Base-by-base conservation (phyloP, 2,113 vertebrate species). In the Sander vitreus region DNA sequence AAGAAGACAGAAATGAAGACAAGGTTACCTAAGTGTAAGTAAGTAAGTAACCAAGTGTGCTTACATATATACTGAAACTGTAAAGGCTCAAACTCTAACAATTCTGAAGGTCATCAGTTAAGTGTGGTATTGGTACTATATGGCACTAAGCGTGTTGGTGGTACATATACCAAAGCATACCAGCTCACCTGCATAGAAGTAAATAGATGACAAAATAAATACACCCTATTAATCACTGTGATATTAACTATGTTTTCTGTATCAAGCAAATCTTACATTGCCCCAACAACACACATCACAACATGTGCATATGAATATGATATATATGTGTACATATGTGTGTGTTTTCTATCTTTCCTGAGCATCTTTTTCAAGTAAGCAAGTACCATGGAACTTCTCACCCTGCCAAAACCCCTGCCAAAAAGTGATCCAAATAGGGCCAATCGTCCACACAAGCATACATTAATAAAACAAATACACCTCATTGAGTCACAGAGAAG, bases 401-500 rank as follows among this genome's bases (percentile, higher is more conserved):
- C 58, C 14, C 53, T 51, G 8, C 2, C 27, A 58, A 72, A 79
- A 67, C 25, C n/a, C 30, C 50, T 57, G 12, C 33, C 39, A 43
- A 43, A 43, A 86, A 77, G 72, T 21, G 66, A 80, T 60, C 71
- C 71, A 80, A 81, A 75, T 57, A 30, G 21, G 25, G 33, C 78
- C 68, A 79, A 72, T 76, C 27, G 8, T 86, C 80, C 78, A 89
- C 66, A 88, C 80, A 74, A 76, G 65, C 39, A 13, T 81, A 91
- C 9, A 93, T 89, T 92, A 90, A 86, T 88, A 86, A 92, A 92
- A 91, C 88, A 93, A 93, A 94, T 78, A 88, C 43, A 85, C 64
- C 39, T 73, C 63, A 83, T 50, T 73, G 80, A 89, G 81, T 88
- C 65, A 70, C 60, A 72, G 68, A 58, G 25, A 91, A 83, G 54